Conservation (phyloP, 2,113 vertebrate genomes). For the Sceloporus tristichus region DNA sequence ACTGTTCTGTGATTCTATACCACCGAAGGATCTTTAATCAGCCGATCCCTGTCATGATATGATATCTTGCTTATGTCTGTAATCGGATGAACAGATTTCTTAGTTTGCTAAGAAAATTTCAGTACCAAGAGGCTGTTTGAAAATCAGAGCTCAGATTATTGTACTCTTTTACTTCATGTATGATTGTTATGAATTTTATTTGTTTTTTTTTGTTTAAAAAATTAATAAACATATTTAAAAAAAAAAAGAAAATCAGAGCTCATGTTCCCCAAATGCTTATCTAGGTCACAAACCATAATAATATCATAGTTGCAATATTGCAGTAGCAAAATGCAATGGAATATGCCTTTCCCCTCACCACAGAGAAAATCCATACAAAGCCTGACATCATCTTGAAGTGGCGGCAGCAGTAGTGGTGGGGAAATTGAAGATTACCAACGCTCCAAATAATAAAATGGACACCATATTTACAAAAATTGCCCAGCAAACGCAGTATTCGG, state of each 20-base stretch:
- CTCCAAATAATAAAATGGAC: slow-evolving; percentile 12
- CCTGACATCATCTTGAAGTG: slow-evolving; percentile 9
- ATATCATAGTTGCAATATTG: background rate
- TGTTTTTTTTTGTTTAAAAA: too few species aligned
- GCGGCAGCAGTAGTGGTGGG: too few species aligned
- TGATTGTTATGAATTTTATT: too few species aligned
- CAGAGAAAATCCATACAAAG: background rate
- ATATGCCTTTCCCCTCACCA: background rate
- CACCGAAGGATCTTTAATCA: slow-evolving; percentile 35
- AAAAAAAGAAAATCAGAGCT: slow-evolving; percentile 23
- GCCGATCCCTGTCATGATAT: slow-evolving; percentile 14
- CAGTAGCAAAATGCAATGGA: background rate
- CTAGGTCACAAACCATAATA: slow-evolving; percentile 61
- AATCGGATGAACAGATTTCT: slow-evolving; percentile 51
- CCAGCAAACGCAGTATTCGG: background rate
- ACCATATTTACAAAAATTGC: background rate
- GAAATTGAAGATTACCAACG: background rate
- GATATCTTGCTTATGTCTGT: background rate
- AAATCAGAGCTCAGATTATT: slow-evolving; percentile 26
- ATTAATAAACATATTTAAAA: too few species aligned
- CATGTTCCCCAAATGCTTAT: slow-evolving; percentile 51
- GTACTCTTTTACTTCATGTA: too few species aligned
- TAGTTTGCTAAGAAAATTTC: slow-evolving; percentile 21
- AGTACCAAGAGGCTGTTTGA: slow-evolving; percentile 6
- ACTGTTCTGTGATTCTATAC: background rate